Evolutionary conservation across 2,888 invertebrate genomes (phyloP), one percentile per base, ranked within the genome.

Genomic region (Maniola hyperantus): DNA sequence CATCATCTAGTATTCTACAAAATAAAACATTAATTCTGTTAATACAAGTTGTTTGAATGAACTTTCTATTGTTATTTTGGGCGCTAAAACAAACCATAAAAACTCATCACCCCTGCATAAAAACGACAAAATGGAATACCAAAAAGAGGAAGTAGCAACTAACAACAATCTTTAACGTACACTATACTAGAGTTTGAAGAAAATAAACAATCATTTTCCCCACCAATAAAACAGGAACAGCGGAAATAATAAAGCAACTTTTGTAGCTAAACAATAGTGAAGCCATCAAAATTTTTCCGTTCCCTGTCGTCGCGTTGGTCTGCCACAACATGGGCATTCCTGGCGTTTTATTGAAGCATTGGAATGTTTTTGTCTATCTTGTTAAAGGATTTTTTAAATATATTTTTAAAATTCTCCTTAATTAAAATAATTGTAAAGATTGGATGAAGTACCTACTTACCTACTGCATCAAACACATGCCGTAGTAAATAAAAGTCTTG

Each of bases 241-340:
- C 20, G 65, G 60, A 68, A 68, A 65, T 68, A 60, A 68, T 65
- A 68, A 68, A 65, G 65, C 65, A 64, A 68, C 65, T 68, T 67
- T 44, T 69, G 63, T 48, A 59, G 57, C 64, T 42, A 68, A 62
- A 69, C 71, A 67, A 69, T 67, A 53, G 65, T 61, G 60, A 42
- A 64, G 55, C 65, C 62, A 67, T 65, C 54, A 67, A 65, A 60
- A 65, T 67, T 64, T 63, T 51, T 59, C 39, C 62, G 63, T 59
- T 65, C 34, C 63, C 62, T 55, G 34, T 64, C 62, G n/a, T n/a
- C n/a, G n/a, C n/a, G n/a, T n/a, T n/a, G 59, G 66, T 55, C 44
- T 64, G 54, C 66, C 71, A 65, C 70, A 65, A 64, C 57, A 66
- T 33, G 39, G 63, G 60, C 63, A 67, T 69, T 65, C 69, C 51